Evolutionary conservation across 92 coral and sea anemone species (phyloP).

Genomic region (Zoanthus sansibaricus): DNA sequence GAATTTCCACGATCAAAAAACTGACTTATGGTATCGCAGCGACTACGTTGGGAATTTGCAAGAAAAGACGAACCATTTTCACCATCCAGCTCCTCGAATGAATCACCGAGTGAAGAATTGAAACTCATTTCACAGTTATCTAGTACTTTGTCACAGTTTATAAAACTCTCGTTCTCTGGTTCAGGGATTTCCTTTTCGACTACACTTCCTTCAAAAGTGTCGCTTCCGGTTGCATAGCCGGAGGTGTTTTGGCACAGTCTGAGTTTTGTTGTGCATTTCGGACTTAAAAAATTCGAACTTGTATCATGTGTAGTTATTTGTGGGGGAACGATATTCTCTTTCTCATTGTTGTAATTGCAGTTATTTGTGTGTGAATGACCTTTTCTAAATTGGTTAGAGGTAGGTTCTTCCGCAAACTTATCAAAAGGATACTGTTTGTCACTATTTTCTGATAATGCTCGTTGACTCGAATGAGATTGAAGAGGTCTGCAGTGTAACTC

Average conservation of each 20-base stretch:
- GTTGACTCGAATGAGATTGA: neutral
- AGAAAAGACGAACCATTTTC: neutral
- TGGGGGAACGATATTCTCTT: neutral
- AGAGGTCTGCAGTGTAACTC: neutral
- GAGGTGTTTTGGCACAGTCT: slow-evolving; percentile 47
- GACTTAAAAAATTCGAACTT: slow-evolving; percentile 9
- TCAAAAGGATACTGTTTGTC: no score
- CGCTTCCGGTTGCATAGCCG: slow-evolving; percentile 60
- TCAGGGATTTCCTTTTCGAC: slow-evolving; percentile 25
- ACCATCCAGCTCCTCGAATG: neutral
- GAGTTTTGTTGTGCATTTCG: neutral
- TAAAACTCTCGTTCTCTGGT: neutral
- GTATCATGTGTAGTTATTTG: neutral
- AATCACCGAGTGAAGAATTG: slow-evolving; percentile 4
- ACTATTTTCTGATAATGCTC: no score
- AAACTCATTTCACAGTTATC: slow-evolving; percentile 28
- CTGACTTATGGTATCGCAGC: slow-evolving; percentile 36
- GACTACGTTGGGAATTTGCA: slow-evolving; percentile 3
- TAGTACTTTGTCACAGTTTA: neutral
- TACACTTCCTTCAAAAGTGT: slow-evolving; percentile 24
- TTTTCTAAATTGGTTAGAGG: neutral
- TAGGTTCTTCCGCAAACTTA: neutral
- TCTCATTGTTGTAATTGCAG: neutral
- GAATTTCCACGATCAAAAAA: neutral
- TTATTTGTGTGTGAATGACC: neutral